phyloP scores from a whole-genome alignment of 2,797 vertebrate species.

The Enteromius anoplus region DNA sequence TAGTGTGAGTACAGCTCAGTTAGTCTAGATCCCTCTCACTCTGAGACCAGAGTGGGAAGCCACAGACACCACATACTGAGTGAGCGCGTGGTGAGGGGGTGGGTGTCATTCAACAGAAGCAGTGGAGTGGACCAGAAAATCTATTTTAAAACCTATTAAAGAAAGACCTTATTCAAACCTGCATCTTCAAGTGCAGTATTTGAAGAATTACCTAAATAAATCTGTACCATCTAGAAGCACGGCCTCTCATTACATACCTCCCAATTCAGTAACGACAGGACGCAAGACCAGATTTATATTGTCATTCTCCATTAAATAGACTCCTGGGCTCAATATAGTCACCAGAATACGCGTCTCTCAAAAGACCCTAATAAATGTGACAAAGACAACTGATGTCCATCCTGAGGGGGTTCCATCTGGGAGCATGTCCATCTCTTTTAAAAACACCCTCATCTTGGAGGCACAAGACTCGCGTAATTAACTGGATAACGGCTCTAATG shows the following conservation, averaged over 20 bases:
- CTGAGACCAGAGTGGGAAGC: slow-evolving; percentile 60
- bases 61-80: slow-evolving; percentile 61
- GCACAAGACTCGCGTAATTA: slow-evolving; percentile 54
- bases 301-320: slow-evolving; percentile 26
- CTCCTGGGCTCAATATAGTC: slow-evolving; percentile 21
- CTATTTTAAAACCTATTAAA: slow-evolving; percentile 56
- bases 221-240: neutral
- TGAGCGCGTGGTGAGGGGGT: slow-evolving; percentile 61
- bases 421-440: slow-evolving; percentile 47
- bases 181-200: slow-evolving; percentile 9
- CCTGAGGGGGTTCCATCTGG: slow-evolving; percentile 35
- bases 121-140: slow-evolving; percentile 51
- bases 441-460: slow-evolving; percentile 43
- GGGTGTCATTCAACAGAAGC: slow-evolving; percentile 60
- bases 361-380: slow-evolving; percentile 35
- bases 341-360: slow-evolving; percentile 14
- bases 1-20: slow-evolving; percentile 60
- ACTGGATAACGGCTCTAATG: slow-evolving; percentile 57
- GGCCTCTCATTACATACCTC: neutral
- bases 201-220: slow-evolving; percentile 25
- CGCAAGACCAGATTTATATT: neutral
- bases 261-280: neutral
- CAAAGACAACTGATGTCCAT: slow-evolving; percentile 36
- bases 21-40: slow-evolving; percentile 54
- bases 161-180: slow-evolving; percentile 41